Conservation (phyloP, 2,888 invertebrate genomes). For the Synergus umbraculus region DNA sequence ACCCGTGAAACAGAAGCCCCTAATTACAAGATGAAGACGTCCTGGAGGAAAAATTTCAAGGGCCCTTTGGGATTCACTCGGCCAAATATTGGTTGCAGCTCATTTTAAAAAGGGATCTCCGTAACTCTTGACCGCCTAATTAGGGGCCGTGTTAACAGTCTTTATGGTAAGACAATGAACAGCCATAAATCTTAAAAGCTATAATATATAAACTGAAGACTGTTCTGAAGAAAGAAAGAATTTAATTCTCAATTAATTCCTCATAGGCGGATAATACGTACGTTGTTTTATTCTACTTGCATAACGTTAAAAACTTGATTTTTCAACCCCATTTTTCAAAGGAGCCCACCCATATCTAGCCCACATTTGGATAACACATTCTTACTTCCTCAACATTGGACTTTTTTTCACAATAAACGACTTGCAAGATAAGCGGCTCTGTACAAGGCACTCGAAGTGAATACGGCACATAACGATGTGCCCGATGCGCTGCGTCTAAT, state of each 20-base stretch:
- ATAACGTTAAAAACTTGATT: background rate
- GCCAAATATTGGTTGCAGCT: slow-evolving; percentile 15
- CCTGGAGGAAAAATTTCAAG: slow-evolving; percentile 41
- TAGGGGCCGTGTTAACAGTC: slow-evolving; percentile 49
- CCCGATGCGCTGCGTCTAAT: slow-evolving; percentile 41
- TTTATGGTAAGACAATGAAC: slow-evolving; percentile 52
- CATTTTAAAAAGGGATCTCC: background rate
- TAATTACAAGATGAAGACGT: slow-evolving; percentile 60
- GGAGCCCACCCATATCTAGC: slow-evolving; percentile 10
- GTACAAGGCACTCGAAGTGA: slow-evolving; percentile 31
- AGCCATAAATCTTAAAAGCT: slow-evolving; percentile 47
- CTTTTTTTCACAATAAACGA: slow-evolving; percentile 36
- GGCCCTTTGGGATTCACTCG: background rate
- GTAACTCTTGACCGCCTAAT: slow-evolving; percentile 41
- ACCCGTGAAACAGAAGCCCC: slow-evolving; percentile 50
- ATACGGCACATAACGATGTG: slow-evolving; percentile 26
- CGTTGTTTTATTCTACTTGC: background rate
- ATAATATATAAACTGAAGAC: background rate
- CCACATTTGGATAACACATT: background rate
- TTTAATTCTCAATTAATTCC: background rate
- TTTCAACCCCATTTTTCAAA: background rate
- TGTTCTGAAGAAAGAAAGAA: background rate
- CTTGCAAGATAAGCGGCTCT: slow-evolving; percentile 28
- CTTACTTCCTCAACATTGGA: slow-evolving; percentile 10
- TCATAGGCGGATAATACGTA: too few relatives aligned